Conservation (phyloP, 1,140 invertebrate species). For the Zaprionus gabonicus region DNA sequence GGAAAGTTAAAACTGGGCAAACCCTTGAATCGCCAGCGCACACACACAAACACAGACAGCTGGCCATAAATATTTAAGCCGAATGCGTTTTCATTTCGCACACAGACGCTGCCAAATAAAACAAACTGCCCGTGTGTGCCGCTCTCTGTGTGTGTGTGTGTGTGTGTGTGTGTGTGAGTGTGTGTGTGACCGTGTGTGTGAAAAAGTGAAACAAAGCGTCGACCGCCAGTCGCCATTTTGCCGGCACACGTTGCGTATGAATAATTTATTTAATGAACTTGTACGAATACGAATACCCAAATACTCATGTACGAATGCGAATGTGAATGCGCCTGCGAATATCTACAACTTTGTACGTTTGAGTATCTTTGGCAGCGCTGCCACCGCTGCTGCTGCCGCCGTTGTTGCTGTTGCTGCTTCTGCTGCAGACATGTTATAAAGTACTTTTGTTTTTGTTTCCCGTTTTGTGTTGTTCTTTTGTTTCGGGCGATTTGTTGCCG, state of each 20-base stretch:
- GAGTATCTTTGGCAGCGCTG: constrained; percentile 54
- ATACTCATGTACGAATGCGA: constrained; percentile 20
- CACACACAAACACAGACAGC: constrained; percentile 78
- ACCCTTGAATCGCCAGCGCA: constrained; percentile 38
- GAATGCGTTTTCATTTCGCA: constrained; percentile 82
- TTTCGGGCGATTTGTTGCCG: constrained; percentile 74
- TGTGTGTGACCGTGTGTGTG: constrained; percentile 23
- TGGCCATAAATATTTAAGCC: constrained; percentile 81
- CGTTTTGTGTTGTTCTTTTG: constrained; percentile 72
- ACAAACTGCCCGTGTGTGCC: constrained; percentile 59
- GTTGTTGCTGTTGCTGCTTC: constrained; percentile 18
- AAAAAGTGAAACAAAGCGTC: constrained; percentile 71
- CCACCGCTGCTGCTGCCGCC: background rate
- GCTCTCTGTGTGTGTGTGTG: background rate
- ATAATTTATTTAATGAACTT: constrained; percentile 84
- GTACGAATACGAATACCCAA: constrained; percentile 31
- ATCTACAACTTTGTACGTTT: constrained; percentile 38
- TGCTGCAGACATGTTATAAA: constrained; percentile 72
- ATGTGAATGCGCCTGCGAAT: constrained; percentile 26
- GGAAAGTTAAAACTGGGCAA: constrained; percentile 43
- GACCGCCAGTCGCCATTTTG: constrained; percentile 69
- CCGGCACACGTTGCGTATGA: constrained; percentile 81
- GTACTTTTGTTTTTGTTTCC: constrained; percentile 57
- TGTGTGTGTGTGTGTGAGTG: no score
- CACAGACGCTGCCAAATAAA: constrained; percentile 77